Evolutionary conservation across 2,113 vertebrate genomes (phyloP).

Genomic region (Xiphophorus hellerii): DNA sequence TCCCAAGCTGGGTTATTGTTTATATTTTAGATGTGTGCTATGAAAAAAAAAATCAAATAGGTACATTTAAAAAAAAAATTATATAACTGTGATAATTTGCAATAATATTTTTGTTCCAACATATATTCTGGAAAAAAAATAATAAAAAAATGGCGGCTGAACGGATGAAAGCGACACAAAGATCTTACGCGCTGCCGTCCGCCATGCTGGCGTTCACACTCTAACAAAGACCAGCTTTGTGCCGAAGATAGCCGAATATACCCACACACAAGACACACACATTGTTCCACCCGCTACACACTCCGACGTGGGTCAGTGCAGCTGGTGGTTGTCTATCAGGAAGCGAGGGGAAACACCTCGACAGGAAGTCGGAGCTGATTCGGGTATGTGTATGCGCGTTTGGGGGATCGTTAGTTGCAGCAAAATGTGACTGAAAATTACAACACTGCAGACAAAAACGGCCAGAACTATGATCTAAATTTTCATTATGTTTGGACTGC

Average conservation of each 20-base stretch:
- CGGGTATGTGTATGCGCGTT: not conserved
- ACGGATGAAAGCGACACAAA: conserved; percentile 39
- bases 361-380: not conserved
- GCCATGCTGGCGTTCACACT: conserved; percentile 32
- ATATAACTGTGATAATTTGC: too few species aligned
- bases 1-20: too few species aligned
- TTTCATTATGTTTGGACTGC: not conserved
- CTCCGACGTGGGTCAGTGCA: conserved; percentile 26
- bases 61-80: too few species aligned
- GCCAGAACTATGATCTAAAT: not conserved
- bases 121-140: conserved; percentile 1
- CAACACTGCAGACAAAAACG: not conserved
- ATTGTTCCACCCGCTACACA: conserved; percentile 20
- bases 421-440: not conserved
- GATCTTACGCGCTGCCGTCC: conserved; percentile 36
- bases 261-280: not conserved
- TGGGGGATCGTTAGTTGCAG: not conserved
- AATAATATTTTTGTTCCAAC: not conserved
- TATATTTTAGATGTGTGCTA: too few species aligned
- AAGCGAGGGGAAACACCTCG: conserved; percentile 15
- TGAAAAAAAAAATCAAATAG: too few species aligned
- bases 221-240: conserved; percentile 58
- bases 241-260: conserved; percentile 8
- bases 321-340: conserved; percentile 17
- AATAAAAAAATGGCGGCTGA: conserved; percentile 9